Base-by-base conservation (phyloP, 2,113 vertebrate species). In the Dasypus novemcinctus region DNA sequence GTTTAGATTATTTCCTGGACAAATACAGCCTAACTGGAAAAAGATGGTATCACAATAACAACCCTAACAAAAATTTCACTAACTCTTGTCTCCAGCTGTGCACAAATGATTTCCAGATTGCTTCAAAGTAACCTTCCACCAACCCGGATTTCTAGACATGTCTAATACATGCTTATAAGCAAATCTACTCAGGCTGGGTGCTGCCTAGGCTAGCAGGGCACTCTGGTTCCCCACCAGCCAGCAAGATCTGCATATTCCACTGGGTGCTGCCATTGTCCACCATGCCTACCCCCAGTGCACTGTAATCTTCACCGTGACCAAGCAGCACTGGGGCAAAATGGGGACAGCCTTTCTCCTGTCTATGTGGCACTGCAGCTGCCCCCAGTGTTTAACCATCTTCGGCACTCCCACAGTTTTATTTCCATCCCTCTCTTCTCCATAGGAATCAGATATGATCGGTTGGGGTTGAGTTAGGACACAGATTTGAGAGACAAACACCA, bases 1-100 rank as follows among this genome's bases (percentile, higher is more conserved):
- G 31, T 27, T 38, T 75, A 14, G 31, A 38, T 92, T 59, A 61
- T 75, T 94, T 96, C 31, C 88, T 78, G 71, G 43, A 43, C 88
- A 54, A 87, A 87, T 87, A 20, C 31, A 75, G 54, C 23, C n/a
- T 79, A 63, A 18, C 5, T 31, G 6, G 57, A 41, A 72, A 88
- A 6, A 75, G 27, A 75, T 75, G 72, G 29, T 23, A 41, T 29
- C 27, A 13, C 72, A 43, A 3, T 68, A 46, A 46, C 9, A 41
- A 52, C 36, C 20, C n/a, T 21, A 75, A 79, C 1, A 69, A 57
- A 90, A 80, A 82, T 92, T 41, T 93, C 52, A 76, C 29, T 43
- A 31, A 27, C 11, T 74, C 11, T 86, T 84, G 41, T 69, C 20
- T 17, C 38, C 71, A 20, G 14, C 64, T 75, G 6, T 43, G 46